Evolutionary conservation across 2,888 invertebrate species (phyloP).

Genomic region (Sminthurinus aureus): DNA sequence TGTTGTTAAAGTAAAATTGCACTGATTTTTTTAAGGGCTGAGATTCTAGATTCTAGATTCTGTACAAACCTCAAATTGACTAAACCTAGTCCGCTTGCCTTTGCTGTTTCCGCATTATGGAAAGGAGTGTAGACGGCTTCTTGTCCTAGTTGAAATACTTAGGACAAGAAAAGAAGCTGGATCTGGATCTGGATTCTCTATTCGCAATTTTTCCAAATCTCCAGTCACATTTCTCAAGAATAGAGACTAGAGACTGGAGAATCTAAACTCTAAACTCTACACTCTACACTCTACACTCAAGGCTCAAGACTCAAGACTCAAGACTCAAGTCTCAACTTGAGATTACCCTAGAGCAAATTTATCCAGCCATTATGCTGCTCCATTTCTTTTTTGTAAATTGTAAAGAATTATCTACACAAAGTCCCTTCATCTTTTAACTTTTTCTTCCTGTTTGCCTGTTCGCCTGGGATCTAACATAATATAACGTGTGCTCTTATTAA

Average conservation of each 20-base stretch:
- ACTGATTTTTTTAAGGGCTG: no score
- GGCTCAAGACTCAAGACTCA: no score
- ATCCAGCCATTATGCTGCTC: not conserved
- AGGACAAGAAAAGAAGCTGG: not conserved
- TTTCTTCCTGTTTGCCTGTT: not conserved
- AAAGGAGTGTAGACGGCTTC: not conserved
- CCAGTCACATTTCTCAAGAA: not conserved
- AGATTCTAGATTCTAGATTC: no score
- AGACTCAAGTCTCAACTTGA: not conserved
- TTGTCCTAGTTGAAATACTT: not conserved
- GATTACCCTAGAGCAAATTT: constrained; percentile 8
- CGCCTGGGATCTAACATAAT: not conserved
- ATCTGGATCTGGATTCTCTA: not conserved
- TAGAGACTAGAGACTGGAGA: no score
- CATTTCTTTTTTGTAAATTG: no score
- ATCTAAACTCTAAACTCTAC: no score
- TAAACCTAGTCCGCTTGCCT: not conserved
- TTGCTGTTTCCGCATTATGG: not conserved
- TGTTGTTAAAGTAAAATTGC: no score
- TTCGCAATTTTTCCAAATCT: constrained; percentile 4
- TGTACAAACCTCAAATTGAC: not conserved
- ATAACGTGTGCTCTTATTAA: no score
- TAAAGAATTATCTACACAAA: no score
- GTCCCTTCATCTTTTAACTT: not conserved
- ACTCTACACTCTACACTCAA: no score